Base-by-base conservation (phyloP, 2,113 vertebrate genomes). In the Hirundichthys speculiger region DNA sequence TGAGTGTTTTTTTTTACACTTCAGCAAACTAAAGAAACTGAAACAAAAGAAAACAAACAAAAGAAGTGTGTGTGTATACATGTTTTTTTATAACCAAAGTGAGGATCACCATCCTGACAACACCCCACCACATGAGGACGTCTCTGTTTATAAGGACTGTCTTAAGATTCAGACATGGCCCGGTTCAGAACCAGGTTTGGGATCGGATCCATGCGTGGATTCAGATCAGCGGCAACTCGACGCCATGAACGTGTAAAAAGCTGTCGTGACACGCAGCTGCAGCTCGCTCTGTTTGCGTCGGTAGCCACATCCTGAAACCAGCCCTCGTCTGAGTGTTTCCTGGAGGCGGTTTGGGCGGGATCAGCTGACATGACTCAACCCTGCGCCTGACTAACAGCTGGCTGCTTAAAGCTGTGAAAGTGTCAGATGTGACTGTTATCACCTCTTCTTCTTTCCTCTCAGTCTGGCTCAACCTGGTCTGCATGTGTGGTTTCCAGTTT, bases 401-500 rank as follows among this genome's bases (percentile, higher is more conserved):
- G 40, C 40, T 5, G 40, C 2, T 42, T 42, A 5, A 16, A 11
- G 18, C 43, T 39, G 38, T 13, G 2, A 19, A 19, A 45, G 43
- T 19, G 18, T 18, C n/a, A 21, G 12, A 11, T 19, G 12, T 13
- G 18, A 47, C 13, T 22, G 16, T 45, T 9, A 18, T 7, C 11
- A 1, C 19, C 4, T 18, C 2, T 13, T 48, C 20, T 22, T 22
- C 12, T 48, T 8, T 8, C 11, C 13, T 46, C 27, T 14, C 76
- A 79, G 76, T 2, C 45, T 20, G 4, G 43, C 11, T 8, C 43
- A 1, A 38, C 51, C 10, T 74, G 65, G 70, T 56, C 61, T 0
- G 1, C 34, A 15, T 11, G 24, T 21, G n/a, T 9, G 0, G 21
- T 20, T 0, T 73, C 70, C 53, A 13, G 59, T 2, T 73, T 12